Base-by-base conservation (phyloP, 2,888 invertebrate genomes). In the Thereva unica region DNA sequence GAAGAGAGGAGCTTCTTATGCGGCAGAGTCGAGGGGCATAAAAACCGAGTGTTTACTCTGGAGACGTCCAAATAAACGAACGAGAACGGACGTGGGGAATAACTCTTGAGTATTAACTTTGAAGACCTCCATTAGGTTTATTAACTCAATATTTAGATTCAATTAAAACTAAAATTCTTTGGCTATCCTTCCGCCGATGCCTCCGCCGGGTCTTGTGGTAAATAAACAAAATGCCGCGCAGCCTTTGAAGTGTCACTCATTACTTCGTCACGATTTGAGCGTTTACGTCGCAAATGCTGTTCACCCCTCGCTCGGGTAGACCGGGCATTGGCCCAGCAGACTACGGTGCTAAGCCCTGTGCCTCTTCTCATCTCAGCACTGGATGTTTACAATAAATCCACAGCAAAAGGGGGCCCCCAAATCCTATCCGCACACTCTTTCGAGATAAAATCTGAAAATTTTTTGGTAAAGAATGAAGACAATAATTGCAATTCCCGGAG, bases 91-190 rank as follows among this genome's bases (percentile, higher is more conserved):
- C 10, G 59, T 40, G 38, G 59, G 50, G 12, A 49, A 40, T 12
- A 40, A 12, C 49, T 49, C 59, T 9, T 10, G 35, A 55, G 64
- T 65, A 65, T 65, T 53, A 65, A 65, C 64, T 65, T 47, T 40
- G 55, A 65, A 66, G 57, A 57, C 66, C 66, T 54, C 66, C 66
- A 57, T 66, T 66, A 57, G 66, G 56, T 56, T 66, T 66, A 66
- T 66, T 66, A 66, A 66, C 55, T 66, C 66, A 66, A 66, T 66
- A 66, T 66, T 66, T 66, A 50, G 66, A 57, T 56, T 56, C 66
- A 56, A 66, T 66, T 66, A 66, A 57, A 66, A 66, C 49, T 66
- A 50, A 56, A 66, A 57, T 66, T 57, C 66, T 50, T 52, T 37
- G 53, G 38, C 42, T 54, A 52, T 52, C 52, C 42, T 40, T 53